These are phyloP conservation scores for Papilio glaucus DNA, from an alignment of 1,140 invertebrate species.

Conservation along the genomic window DNA sequence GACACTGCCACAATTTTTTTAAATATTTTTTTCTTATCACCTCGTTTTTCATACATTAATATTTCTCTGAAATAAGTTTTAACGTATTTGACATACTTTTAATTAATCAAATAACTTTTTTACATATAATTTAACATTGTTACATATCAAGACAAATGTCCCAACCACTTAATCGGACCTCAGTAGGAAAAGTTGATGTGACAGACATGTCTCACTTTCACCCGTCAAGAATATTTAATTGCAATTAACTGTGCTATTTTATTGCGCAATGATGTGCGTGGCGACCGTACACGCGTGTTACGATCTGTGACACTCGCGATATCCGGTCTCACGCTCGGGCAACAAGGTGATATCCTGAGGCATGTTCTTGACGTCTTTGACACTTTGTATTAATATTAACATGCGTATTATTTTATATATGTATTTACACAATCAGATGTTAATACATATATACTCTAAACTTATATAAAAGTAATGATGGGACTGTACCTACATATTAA, in stretches of 20 bases:
- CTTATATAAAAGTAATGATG: too few species aligned
- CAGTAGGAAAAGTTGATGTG: slow-evolving; percentile 35
- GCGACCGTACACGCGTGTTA: slow-evolving; percentile 43
- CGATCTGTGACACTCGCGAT: slow-evolving; percentile 58
- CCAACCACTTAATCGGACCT: not conserved
- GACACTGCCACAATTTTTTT: too few species aligned
- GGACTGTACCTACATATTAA: too few species aligned
- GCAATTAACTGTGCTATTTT: slow-evolving; percentile 38
- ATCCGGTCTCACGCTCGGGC: slow-evolving; percentile 49
- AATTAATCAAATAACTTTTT: too few species aligned
- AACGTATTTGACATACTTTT: too few species aligned
- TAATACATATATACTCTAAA: too few species aligned
- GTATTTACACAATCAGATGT: too few species aligned
- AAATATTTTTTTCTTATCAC: too few species aligned
- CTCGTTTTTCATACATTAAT: too few species aligned
- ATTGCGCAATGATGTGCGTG: slow-evolving; percentile 26
- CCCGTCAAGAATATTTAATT: slow-evolving; percentile 62
- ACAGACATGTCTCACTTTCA: slow-evolving; percentile 61
- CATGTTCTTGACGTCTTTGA: slow-evolving; percentile 24
- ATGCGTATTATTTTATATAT: not conserved
- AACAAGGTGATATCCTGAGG: slow-evolving; percentile 38
- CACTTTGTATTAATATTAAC: too few species aligned
- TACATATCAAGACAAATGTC: not conserved
- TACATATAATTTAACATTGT: not conserved
- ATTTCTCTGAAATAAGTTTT: too few species aligned